These are phyloP conservation scores for Meleagris gallopavo DNA, from an alignment of 2,113 vertebrate genomes.

Conservation along the genomic window DNA sequence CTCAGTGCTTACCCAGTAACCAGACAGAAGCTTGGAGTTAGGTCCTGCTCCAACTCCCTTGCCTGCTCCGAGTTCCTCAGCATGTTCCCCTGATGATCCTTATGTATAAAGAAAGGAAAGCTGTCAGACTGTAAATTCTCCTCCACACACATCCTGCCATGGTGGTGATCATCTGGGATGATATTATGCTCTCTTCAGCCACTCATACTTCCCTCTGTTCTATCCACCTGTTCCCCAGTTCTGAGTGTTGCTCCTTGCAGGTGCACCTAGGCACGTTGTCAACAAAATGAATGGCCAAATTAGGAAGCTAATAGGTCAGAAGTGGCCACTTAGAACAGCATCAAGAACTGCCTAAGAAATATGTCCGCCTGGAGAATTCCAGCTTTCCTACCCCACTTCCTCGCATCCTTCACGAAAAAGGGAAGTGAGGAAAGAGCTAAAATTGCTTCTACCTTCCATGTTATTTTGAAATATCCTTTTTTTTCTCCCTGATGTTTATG, in stretches of 20 bases:
- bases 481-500: background rate
- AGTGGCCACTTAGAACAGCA: background rate
- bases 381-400: background rate
- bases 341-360: background rate
- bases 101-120: background rate
- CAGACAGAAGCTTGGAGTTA: background rate
- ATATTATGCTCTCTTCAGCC: background rate
- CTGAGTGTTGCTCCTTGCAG: rapidly evolving
- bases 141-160: background rate
- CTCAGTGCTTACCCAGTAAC: background rate
- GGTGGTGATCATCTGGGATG: background rate
- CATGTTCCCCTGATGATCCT: background rate
- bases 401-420: background rate
- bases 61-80: background rate
- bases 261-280: background rate
- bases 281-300: background rate
- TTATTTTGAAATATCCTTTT: background rate
- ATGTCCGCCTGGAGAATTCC: background rate
- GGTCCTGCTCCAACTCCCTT: background rate
- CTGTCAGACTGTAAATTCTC: background rate
- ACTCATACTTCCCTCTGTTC: background rate
- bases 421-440: background rate
- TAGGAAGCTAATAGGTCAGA: background rate
- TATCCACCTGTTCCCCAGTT: background rate
- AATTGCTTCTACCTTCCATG: background rate